Evolutionary conservation across 1,140 invertebrate species (phyloP).

Genomic region (Drosophila leontia): DNA sequence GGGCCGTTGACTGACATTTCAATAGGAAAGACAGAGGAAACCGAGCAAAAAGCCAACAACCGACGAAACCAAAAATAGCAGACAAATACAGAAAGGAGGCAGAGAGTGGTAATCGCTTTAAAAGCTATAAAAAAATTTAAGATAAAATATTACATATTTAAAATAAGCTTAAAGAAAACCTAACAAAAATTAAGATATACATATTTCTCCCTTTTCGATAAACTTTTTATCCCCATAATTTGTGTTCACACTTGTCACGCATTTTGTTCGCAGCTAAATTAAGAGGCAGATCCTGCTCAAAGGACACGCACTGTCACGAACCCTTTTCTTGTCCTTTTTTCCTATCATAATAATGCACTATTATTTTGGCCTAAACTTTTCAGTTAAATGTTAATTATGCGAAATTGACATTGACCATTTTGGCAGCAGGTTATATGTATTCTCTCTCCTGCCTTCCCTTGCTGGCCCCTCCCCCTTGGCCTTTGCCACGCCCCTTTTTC

Average conservation of each 20-base stretch:
- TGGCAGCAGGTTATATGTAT: constrained; percentile 45
- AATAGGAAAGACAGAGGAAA: constrained; percentile 37
- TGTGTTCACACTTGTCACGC: constrained; percentile 9
- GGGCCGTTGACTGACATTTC: constrained; percentile 57
- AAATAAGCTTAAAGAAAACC: neutral
- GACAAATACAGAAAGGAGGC: neutral
- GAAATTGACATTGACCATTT: constrained; percentile 79
- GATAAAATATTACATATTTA: neutral
- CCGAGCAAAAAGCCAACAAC: constrained; percentile 9
- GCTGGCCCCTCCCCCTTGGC: neutral
- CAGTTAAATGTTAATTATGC: constrained; percentile 79
- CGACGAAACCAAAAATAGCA: constrained; percentile 26
- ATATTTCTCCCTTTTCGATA: neutral
- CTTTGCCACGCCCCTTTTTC: constrained; percentile 21
- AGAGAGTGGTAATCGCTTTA: neutral
- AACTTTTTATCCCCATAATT: neutral
- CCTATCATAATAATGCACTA: neutral
- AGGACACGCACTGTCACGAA: constrained; percentile 39
- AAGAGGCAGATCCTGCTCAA: constrained; percentile 4
- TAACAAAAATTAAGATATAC: neutral
- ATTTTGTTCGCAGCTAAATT: constrained; percentile 18
- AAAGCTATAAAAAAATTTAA: neutral
- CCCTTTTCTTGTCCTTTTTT: neutral
- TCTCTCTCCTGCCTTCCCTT: neutral
- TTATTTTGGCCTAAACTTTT: constrained; percentile 48